Evolutionary conservation across 2,888 invertebrate genomes (phyloP).

Genomic region (Oxycera nigricornis): DNA sequence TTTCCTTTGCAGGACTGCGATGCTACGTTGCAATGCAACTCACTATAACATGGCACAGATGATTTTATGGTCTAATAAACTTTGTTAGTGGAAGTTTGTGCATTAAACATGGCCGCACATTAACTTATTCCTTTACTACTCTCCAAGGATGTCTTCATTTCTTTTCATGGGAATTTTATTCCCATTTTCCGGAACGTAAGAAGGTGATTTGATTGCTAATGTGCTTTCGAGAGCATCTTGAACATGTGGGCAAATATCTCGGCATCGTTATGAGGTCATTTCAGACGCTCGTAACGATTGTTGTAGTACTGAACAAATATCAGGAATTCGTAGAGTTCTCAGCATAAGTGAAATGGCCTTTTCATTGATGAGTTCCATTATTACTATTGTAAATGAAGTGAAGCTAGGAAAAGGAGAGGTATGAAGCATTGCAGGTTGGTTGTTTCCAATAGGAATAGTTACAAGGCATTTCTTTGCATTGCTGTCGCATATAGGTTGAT

Average conservation of each 20-base stretch:
- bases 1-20: too few relatives aligned
- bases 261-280: constrained; percentile 38
- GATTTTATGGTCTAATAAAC: constrained; percentile 41
- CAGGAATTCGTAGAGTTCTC: not conserved
- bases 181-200: constrained; percentile 47
- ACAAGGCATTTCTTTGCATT: too few relatives aligned
- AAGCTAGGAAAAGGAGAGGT: too few relatives aligned
- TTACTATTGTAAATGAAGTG: not conserved
- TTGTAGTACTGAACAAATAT: not conserved
- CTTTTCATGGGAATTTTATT: constrained; percentile 46
- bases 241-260: constrained; percentile 43
- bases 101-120: constrained; percentile 51
- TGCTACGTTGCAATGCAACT: too few relatives aligned
- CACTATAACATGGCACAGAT: not conserved
- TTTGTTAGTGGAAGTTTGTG: constrained; percentile 48
- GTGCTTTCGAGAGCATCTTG: constrained; percentile 49
- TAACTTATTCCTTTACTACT: constrained; percentile 51
- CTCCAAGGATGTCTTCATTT: constrained; percentile 52
- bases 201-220: constrained; percentile 52
- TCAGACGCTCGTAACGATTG: not conserved
- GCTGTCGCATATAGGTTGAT: too few relatives aligned
- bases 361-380: constrained; percentile 13
- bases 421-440: too few relatives aligned
- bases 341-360: constrained; percentile 18
- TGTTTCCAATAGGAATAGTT: too few relatives aligned